A percentile compares a stretch with the other conserved stretches of the same genome.
Evolutionary conservation across 2,797 vertebrate genomes (phyloP).

Genomic region (Carcharodon carcharias): DNA sequence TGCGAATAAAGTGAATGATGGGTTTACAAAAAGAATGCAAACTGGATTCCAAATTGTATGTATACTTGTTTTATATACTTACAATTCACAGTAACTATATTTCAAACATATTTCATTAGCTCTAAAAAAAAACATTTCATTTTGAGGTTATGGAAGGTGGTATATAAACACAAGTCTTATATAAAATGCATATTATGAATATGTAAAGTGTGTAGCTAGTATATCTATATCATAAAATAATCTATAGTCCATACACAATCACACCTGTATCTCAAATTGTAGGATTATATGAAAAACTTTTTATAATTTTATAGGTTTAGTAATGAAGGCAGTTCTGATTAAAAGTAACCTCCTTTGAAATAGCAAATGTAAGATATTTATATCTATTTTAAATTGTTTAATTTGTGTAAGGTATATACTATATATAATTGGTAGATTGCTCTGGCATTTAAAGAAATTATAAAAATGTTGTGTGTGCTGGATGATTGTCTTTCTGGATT

Average conservation of each 20-base stretch:
- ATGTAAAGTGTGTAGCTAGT: background rate
- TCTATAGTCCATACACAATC: background rate
- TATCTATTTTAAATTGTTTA: background rate
- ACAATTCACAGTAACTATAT: background rate
- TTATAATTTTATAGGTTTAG: background rate
- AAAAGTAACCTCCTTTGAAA: background rate
- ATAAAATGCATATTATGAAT: background rate
- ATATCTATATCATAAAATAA: background rate
- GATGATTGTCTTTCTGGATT: background rate
- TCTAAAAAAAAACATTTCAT: too few species aligned
- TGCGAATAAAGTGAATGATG: background rate
- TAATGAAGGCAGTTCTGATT: background rate
- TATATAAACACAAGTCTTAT: background rate
- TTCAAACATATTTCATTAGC: background rate
- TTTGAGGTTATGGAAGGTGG: background rate
- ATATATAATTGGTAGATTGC: background rate
- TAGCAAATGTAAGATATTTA: background rate
- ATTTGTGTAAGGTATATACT: background rate
- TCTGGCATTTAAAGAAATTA: background rate
- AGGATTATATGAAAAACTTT: background rate
- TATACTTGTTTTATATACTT: background rate
- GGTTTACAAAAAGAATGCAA: background rate
- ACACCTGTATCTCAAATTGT: background rate
- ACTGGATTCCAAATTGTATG: background rate
- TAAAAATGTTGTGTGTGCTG: background rate